phyloP scores from a whole-genome alignment of 2,888 invertebrate species.

The Diaperis boleti region DNA sequence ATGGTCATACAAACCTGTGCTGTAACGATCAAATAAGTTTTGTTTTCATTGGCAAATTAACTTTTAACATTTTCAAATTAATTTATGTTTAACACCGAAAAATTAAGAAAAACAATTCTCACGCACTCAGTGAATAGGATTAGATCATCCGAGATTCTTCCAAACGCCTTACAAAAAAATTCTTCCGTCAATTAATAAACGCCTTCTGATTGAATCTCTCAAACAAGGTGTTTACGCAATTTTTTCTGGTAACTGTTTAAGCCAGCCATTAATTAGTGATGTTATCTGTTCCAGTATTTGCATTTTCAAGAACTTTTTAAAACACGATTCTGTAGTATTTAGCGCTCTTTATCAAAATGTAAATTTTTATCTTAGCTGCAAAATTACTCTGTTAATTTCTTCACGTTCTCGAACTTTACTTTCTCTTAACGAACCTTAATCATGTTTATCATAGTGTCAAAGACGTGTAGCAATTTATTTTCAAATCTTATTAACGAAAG shows the following conservation, averaged over 20 bases:
- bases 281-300: slow-evolving; percentile 46
- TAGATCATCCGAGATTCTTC: background rate
- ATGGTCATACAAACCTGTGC: too few species aligned
- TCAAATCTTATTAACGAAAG: slow-evolving; percentile 46
- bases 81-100: too few species aligned
- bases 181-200: slow-evolving; percentile 3
- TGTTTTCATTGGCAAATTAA: too few species aligned
- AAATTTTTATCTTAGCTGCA: slow-evolving; percentile 50
- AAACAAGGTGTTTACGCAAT: background rate
- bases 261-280: slow-evolving; percentile 47
- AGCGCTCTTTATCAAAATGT: slow-evolving; percentile 50
- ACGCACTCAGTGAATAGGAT: too few species aligned
- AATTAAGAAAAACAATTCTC: too few species aligned
- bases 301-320: slow-evolving; percentile 48
- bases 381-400: slow-evolving; percentile 48
- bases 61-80: too few species aligned
- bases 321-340: slow-evolving; percentile 48
- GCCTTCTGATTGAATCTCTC: slow-evolving; percentile 5
- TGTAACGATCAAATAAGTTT: too few species aligned
- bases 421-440: slow-evolving; percentile 47
- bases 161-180: too few species aligned
- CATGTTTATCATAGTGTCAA: slow-evolving; percentile 49
- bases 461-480: slow-evolving; percentile 48
- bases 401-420: slow-evolving; percentile 31
- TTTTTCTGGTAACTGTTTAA: slow-evolving; percentile 3